phyloP scores from a whole-genome alignment of 2,113 vertebrate species.

The Cebus imitator region DNA sequence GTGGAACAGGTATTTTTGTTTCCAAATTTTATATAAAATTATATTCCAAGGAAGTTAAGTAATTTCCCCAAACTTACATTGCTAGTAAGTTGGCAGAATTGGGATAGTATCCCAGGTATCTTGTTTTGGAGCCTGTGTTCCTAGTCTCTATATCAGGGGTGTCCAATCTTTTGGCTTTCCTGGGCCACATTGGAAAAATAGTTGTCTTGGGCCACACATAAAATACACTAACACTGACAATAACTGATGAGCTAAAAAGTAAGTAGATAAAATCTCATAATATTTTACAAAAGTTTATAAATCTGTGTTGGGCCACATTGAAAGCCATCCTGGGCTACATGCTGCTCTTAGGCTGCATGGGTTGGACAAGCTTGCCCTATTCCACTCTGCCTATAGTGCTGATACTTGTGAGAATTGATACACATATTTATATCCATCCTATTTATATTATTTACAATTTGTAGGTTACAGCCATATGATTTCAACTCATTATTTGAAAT shows the following conservation, averaged over 20 bases:
- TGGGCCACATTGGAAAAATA: too few species aligned
- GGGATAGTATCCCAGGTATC: background rate
- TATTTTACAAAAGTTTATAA: too few species aligned
- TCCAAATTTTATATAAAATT: background rate
- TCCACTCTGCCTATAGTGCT: background rate
- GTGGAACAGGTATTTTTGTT: background rate
- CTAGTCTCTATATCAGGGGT: background rate
- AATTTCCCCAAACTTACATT: background rate
- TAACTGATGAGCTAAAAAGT: too few species aligned
- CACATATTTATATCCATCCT: background rate
- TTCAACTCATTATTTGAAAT: background rate
- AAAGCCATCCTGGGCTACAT: too few species aligned
- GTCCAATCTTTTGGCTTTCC: background rate
- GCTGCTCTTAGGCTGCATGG: fast-evolving
- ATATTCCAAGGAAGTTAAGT: background rate
- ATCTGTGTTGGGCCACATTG: too few species aligned
- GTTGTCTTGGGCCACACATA: too few species aligned
- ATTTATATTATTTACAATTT: background rate
- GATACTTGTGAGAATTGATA: background rate
- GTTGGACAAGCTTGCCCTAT: too few species aligned
- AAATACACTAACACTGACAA: too few species aligned
- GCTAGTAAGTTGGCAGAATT: background rate
- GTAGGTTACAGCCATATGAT: background rate
- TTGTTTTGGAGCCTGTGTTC: background rate
- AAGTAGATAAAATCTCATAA: too few species aligned